phyloP scores from a whole-genome alignment of 2,888 invertebrate species.

The Eueremaeus valkanovi region DNA sequence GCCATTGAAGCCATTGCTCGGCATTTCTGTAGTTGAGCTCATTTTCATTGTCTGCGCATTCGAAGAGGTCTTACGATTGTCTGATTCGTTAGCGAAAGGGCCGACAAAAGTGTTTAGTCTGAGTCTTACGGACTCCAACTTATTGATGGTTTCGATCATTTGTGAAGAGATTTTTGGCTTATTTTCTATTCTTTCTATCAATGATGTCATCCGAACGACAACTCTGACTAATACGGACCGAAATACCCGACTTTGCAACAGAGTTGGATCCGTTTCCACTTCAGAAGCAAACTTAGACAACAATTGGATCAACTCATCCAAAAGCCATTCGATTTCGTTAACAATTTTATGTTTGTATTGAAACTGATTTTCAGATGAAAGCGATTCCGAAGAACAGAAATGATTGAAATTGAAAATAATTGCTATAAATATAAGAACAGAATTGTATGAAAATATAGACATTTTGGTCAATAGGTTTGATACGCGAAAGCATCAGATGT shows the following conservation, averaged over 20 bases:
- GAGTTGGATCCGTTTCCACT: constrained; percentile 13
- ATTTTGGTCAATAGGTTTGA: not conserved
- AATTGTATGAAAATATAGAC: not conserved
- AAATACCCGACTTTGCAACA: not conserved
- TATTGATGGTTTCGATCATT: not conserved
- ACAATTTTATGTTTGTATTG: not conserved
- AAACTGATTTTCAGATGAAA: not conserved
- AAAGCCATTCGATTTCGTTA: constrained; percentile 6
- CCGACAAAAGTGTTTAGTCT: not conserved
- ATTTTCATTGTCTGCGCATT: not conserved
- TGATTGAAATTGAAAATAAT: not conserved
- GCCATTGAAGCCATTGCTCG: not conserved
- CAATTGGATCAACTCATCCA: constrained; percentile 5
- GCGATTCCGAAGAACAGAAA: not conserved
- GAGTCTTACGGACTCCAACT: not conserved
- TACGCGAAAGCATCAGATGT: too few relatives aligned
- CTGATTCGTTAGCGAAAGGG: not conserved
- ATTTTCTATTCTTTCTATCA: not conserved
- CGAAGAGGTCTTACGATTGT: not conserved
- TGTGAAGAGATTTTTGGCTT: not conserved
- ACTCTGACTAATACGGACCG: not conserved
- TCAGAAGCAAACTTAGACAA: not conserved
- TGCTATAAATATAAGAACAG: not conserved
- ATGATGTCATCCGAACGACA: not conserved
- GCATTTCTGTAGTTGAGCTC: not conserved